A percentile compares a stretch with the other conserved stretches of the same genome.
These are phyloP conservation scores for Tokudaia tokunoshimensis DNA, from an alignment of 2,797 vertebrate species.

Conservation along the genomic window DNA sequence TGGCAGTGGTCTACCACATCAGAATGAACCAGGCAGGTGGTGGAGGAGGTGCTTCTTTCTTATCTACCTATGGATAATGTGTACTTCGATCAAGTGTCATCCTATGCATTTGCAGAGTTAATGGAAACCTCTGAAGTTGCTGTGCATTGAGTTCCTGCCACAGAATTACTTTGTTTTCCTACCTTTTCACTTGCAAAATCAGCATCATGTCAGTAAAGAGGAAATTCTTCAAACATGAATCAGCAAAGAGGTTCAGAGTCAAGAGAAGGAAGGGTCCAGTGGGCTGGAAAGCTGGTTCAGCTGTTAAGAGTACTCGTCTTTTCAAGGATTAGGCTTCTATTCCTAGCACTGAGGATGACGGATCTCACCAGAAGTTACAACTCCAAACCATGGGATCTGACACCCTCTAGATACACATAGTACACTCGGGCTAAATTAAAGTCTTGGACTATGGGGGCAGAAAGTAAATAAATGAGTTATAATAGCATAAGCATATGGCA, in stretches of 20 bases:
- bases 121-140: background rate
- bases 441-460: background rate
- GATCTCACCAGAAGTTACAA: background rate
- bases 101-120: background rate
- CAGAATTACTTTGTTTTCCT: accelerated
- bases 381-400: background rate
- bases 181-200: background rate
- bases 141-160: background rate
- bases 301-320: background rate
- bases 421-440: background rate
- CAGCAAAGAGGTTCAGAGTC: background rate
- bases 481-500: background rate
- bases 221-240: background rate
- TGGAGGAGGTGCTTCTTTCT: background rate
- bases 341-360: background rate
- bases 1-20: no score
- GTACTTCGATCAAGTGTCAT: background rate
- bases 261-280: accelerated
- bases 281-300: background rate
- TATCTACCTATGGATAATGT: background rate
- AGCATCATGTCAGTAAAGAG: background rate
- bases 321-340: background rate
- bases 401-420: background rate
- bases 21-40: no score
- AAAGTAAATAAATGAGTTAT: background rate